Evolutionary conservation across 2,888 invertebrate genomes (phyloP), one percentile per base, ranked within the genome.

Genomic region (Thecocarcelia acutangulata): DNA sequence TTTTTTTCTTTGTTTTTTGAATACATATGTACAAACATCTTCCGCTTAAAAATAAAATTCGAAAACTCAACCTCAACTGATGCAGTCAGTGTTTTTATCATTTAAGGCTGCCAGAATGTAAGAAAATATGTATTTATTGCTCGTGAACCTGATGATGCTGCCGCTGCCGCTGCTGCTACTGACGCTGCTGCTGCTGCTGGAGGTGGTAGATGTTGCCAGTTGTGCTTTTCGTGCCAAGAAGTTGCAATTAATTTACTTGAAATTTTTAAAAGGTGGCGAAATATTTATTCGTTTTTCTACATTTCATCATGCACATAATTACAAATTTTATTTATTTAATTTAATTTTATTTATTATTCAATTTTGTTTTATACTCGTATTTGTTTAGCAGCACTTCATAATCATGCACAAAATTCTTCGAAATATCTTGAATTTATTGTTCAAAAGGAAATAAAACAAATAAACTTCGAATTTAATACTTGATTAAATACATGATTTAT

Each of bases 241-340:
- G 44, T 59, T 76, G 69, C 69, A 76, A 69, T 46, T 37, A 61
- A 66, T 80, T 50, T 77, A 44, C 75, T 80, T 46, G 8, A 46
- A n/a, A 33, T 33, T 46, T 59, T 78, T 75, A 59, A 61, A 44
- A 44, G 11, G 69, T 79, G 82, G 74, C 42, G 82, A 82, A 82
- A 79, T 75, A 79, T 82, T 82, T 82, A 82, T 64, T 78, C 19
- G 66, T 46, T 37, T 69, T 69, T 81, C 50, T 63, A 72, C 64
- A 61, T 76, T 76, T 76, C 80, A 81, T 72, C 80, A 48, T 33
- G 48, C 56, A 12, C 58, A 72, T 66, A 66, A 78, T 78, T 66
- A 78, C 33, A 72, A 78, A 52, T 44, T 64, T 50, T 69, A 64
- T 78, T 72, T 77, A 64, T 70, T 77, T 77, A 64, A 72, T 58